A percentile compares a stretch with the other conserved stretches of the same genome.
Conservation (phyloP, 1,140 invertebrate species). For the Adelges cooleyi region DNA sequence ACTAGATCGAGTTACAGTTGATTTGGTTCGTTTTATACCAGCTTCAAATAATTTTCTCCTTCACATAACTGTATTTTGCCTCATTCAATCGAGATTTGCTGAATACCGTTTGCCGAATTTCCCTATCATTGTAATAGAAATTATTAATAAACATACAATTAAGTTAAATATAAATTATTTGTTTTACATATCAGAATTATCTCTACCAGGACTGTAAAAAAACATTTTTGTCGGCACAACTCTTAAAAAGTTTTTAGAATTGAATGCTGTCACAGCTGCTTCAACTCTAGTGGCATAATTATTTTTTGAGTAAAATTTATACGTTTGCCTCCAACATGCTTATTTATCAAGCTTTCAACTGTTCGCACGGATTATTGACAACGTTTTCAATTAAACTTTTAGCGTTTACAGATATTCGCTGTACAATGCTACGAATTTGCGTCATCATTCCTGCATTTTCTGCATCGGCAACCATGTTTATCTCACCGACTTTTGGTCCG, state of each 20-base stretch:
- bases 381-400: neutral
- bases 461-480: neutral
- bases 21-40: neutral
- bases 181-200: neutral
- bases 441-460: neutral
- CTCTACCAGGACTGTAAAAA: neutral
- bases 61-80: neutral
- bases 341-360: neutral
- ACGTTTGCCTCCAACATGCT: neutral
- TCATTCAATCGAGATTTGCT: neutral
- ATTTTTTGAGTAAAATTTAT: neutral
- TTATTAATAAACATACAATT: neutral
- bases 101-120: neutral
- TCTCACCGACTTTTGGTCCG: neutral
- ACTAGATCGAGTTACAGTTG: neutral
- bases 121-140: neutral
- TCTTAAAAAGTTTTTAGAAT: neutral
- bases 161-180: neutral
- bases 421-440: neutral
- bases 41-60: neutral
- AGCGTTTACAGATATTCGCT: neutral
- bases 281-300: neutral
- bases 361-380: neutral
- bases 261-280: neutral
- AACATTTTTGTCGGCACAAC: neutral